phyloP scores from a whole-genome alignment of 2,888 invertebrate genomes.

The Scelioninae gen. 2 region DNA sequence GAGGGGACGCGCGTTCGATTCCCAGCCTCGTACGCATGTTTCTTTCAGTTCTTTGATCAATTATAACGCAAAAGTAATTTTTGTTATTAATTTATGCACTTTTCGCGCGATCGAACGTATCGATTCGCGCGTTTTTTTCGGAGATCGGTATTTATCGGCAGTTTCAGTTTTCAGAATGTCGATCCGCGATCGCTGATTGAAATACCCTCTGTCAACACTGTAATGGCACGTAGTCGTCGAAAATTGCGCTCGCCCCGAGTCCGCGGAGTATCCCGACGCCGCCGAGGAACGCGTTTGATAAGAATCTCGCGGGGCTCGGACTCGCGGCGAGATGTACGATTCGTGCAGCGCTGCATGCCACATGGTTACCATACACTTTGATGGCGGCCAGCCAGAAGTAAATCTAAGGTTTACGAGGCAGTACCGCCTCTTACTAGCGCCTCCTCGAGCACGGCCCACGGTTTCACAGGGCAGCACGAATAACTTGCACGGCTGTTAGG shows the following conservation, averaged over 20 bases:
- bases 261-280: slow-evolving; percentile 27
- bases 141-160: not conserved
- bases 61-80: too few species aligned
- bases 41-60: too few species aligned
- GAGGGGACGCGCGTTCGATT: too few species aligned
- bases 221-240: slow-evolving; percentile 17
- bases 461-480: slow-evolving; percentile 64
- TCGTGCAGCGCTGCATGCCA: slow-evolving; percentile 58
- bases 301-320: slow-evolving; percentile 71
- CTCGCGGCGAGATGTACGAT: slow-evolving; percentile 60
- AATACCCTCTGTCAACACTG: slow-evolving; percentile 43
- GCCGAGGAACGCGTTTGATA: slow-evolving; percentile 70
- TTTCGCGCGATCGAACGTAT: not conserved
- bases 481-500: slow-evolving; percentile 64
- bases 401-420: slow-evolving; percentile 76
- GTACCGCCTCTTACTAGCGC: slow-evolving; percentile 76
- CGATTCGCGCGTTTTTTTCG: not conserved
- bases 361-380: slow-evolving; percentile 68
- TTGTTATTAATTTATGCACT: too few species aligned
- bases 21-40: too few species aligned
- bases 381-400: slow-evolving; percentile 75
- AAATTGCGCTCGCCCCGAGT: slow-evolving; percentile 23
- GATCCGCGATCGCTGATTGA: slow-evolving; percentile 16
- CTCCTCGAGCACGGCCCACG: slow-evolving; percentile 74
- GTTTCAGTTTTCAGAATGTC: not conserved